phyloP scores from a whole-genome alignment of 1,140 invertebrate genomes.

The Rhagoletis zephyria region DNA sequence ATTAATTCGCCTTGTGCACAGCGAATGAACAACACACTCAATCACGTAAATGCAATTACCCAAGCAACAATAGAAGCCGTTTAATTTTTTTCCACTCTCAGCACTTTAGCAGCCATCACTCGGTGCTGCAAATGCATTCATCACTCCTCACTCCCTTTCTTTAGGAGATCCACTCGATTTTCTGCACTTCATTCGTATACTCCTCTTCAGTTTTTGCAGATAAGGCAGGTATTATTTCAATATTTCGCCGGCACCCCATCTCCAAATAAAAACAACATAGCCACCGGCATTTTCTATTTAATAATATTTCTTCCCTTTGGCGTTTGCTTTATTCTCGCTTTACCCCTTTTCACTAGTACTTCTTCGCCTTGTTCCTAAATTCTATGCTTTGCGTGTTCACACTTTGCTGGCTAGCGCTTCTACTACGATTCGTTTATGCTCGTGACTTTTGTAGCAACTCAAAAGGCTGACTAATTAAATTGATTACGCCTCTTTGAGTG shows the following conservation, averaged over 20 bases:
- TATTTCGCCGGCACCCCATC: background rate
- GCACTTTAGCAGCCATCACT: background rate
- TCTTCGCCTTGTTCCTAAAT: background rate
- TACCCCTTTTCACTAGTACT: background rate
- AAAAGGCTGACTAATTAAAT: constrained; percentile 38
- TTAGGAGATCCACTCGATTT: background rate
- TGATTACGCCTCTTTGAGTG: constrained; percentile 51
- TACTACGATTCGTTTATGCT: background rate
- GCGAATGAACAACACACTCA: background rate
- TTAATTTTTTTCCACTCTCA: constrained; percentile 5
- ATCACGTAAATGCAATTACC: constrained; percentile 46
- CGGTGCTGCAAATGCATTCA: background rate
- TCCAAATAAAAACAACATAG: background rate
- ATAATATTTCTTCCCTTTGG: background rate
- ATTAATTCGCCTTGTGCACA: no score
- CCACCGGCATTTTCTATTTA: background rate
- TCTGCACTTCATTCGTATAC: background rate
- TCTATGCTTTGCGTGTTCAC: background rate
- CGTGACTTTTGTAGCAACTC: constrained; percentile 29
- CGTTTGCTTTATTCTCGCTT: background rate
- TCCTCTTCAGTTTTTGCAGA: background rate
- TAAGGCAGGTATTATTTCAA: constrained; percentile 7
- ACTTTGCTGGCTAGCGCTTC: background rate
- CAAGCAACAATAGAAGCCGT: background rate
- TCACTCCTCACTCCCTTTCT: background rate